Evolutionary conservation across 2,113 vertebrate species (phyloP).

Genomic region (Oreochromis aureus): DNA sequence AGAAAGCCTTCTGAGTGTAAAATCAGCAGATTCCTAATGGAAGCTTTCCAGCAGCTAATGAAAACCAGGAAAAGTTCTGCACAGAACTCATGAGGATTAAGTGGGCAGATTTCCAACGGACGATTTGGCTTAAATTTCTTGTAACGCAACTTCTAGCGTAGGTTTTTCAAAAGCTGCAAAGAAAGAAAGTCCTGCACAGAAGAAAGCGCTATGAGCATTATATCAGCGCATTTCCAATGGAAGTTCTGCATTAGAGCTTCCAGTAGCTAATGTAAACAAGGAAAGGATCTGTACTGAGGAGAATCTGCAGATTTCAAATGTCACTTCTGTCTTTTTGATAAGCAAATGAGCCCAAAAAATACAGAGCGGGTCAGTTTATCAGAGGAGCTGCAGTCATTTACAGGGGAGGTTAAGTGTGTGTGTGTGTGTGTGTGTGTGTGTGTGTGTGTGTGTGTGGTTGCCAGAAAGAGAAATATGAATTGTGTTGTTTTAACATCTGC

Average conservation of each 20-base stretch:
- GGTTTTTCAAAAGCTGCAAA: not conserved
- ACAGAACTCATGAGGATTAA: not conserved
- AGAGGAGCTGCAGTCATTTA: not conserved
- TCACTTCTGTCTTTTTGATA: not conserved
- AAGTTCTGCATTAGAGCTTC: not conserved
- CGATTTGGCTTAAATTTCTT: not conserved
- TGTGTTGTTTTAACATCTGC: conserved; percentile 60
- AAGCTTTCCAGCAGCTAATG: not conserved
- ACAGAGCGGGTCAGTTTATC: not conserved
- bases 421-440: not conserved
- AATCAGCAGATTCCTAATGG: not conserved
- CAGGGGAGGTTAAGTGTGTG: not conserved
- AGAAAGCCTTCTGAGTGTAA: fast-evolving
- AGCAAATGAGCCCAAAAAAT: not conserved
- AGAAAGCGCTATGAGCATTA: fast-evolving
- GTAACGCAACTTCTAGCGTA: not conserved
- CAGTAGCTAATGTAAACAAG: fast-evolving
- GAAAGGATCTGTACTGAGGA: fast-evolving
- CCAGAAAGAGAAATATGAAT: not conserved
- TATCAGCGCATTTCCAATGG: not conserved
- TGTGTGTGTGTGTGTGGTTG: not conserved
- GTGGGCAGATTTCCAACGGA: fast-evolving
- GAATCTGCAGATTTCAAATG: not conserved
- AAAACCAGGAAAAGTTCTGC: not conserved
- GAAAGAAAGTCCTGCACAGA: not conserved